Evolutionary conservation across 1,140 invertebrate species (phyloP).

Genomic region (Drosophila subpulchrella): DNA sequence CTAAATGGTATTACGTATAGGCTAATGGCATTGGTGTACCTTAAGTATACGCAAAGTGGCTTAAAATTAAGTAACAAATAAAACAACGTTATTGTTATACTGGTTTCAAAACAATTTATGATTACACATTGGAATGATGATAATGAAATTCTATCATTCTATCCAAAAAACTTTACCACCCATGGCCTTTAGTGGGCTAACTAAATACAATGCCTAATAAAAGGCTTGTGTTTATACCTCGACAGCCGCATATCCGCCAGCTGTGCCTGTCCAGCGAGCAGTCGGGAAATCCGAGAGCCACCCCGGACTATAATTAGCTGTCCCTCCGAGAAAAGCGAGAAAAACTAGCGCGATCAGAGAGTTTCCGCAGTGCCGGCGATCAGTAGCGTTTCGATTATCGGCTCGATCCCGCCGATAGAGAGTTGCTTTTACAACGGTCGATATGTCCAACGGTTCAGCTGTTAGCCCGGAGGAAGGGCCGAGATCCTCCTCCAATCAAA

Average conservation of each 20-base stretch:
- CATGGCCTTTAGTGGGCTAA: not conserved
- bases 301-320: conserved; percentile 20
- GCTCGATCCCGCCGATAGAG: conserved; percentile 20
- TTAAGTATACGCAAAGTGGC: not conserved
- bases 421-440: conserved; percentile 30
- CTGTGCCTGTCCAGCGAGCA: conserved; percentile 22
- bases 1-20: not conserved
- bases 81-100: no score
- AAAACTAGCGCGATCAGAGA: conserved; percentile 19
- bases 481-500: conserved; percentile 30
- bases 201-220: not conserved
- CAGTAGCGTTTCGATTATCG: conserved; percentile 59
- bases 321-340: conserved; percentile 16
- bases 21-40: not conserved
- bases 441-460: conserved; percentile 4
- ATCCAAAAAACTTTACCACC: no score
- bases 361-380: conserved; percentile 17
- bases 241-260: conserved; percentile 14
- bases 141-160: no score
- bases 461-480: not conserved
- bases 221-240: conserved; percentile 6
- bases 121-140: no score
- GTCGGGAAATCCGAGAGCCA: conserved; percentile 32
- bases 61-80: not conserved
- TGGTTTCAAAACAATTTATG: no score